phyloP scores from a whole-genome alignment of 2,888 invertebrate genomes.

The Acanthosoma haemorrhoidale region DNA sequence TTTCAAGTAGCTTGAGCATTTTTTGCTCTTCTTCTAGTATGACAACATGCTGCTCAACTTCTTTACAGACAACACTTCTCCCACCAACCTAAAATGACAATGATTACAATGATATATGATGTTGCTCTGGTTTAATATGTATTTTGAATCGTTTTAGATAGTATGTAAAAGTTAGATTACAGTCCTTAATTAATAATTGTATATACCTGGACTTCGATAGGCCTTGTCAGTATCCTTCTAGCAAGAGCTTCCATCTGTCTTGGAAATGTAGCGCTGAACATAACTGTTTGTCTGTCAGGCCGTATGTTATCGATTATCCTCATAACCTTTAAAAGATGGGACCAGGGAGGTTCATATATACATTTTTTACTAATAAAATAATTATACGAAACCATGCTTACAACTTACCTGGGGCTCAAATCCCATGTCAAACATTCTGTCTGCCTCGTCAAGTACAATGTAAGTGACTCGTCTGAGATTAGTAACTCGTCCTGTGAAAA shows the following conservation, averaged over 20 bases:
- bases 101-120: too few relatives aligned
- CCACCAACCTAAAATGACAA: slow-evolving; percentile 66
- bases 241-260: slow-evolving; percentile 98
- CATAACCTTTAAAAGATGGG: slow-evolving; percentile 61
- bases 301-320: slow-evolving; percentile 94
- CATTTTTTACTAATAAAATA: background rate
- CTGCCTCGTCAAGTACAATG: slow-evolving; percentile 96
- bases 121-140: too few relatives aligned
- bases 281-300: slow-evolving; percentile 94
- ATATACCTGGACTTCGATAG: slow-evolving; percentile 88
- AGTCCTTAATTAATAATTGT: too few relatives aligned
- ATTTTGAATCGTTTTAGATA: too few relatives aligned
- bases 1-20: slow-evolving; percentile 91
- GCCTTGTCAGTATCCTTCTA: slow-evolving; percentile 83
- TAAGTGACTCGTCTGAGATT: slow-evolving; percentile 95
- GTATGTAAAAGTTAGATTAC: too few relatives aligned
- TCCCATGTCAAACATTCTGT: slow-evolving; percentile 99
- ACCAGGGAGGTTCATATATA: background rate
- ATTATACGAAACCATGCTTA: background rate
- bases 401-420: slow-evolving; percentile 83
- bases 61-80: slow-evolving; percentile 93
- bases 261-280: slow-evolving; percentile 99
- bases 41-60: slow-evolving; percentile 92
- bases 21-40: slow-evolving; percentile 94
- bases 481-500: slow-evolving; percentile 63